A percentile compares a stretch with the other conserved stretches of the same genome.
These are phyloP conservation scores for Pangasius macronema DNA, from an alignment of 2,797 vertebrate genomes.

Conservation along the genomic window DNA sequence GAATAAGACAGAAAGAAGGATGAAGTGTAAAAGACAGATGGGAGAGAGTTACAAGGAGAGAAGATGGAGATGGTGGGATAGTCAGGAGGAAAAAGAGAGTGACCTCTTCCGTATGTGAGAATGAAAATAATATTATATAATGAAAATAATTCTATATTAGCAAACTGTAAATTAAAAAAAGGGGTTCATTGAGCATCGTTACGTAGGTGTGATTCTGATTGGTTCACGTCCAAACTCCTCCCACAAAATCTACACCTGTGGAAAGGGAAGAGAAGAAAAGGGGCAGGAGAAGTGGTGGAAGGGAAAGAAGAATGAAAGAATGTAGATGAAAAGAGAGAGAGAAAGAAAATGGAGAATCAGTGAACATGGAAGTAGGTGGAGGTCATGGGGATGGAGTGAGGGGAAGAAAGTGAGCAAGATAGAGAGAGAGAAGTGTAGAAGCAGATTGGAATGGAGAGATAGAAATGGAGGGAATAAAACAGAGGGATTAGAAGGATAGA, in stretches of 20 bases:
- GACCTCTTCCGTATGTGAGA: neutral
- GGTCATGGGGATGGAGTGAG: neutral
- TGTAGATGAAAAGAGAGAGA: neutral
- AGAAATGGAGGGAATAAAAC: neutral
- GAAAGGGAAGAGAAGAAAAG: neutral
- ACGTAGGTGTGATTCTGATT: neutral
- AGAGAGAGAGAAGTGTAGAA: neutral
- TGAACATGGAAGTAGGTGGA: neutral
- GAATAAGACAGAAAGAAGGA: constrained; percentile 35
- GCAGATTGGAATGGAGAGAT: neutral
- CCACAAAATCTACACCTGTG: neutral
- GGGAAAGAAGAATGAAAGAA: neutral
- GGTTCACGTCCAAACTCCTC: neutral
- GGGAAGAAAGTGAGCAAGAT: neutral
- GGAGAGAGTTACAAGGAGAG: neutral
- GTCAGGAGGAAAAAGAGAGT: neutral
- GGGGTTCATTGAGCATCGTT: neutral
- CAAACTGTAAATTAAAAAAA: neutral
- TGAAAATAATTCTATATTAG: neutral
- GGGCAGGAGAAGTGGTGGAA: neutral
- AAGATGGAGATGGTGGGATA: neutral
- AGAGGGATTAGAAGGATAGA: neutral
- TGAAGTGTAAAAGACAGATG: neutral
- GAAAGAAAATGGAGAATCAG: neutral
- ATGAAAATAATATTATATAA: neutral